Conservation (phyloP, 2,797 vertebrate genomes). For the Gobio occitaniae region DNA sequence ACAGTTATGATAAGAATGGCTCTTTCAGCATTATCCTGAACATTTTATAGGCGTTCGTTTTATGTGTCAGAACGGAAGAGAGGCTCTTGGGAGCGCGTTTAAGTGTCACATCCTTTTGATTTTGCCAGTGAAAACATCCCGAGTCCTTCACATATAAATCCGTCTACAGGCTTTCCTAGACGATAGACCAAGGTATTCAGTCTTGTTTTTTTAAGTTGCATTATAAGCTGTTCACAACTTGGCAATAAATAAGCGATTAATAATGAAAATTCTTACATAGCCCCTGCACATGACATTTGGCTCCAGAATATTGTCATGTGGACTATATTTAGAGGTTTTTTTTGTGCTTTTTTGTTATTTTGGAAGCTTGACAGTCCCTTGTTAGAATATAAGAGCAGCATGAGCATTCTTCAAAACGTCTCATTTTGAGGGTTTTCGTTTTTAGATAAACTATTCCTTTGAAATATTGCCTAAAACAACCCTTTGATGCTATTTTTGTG, state of each 20-base stretch:
- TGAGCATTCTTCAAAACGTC: neutral
- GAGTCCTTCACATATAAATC: neutral
- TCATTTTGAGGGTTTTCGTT: conserved; percentile 8
- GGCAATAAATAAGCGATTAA: neutral
- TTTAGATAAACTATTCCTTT: neutral
- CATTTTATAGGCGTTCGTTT: too few relatives aligned
- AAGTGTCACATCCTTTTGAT: neutral
- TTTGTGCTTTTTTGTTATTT: neutral
- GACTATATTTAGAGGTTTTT: neutral
- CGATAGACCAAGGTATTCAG: neutral
- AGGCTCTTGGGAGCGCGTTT: neutral
- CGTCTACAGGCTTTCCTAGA: neutral
- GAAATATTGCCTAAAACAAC: neutral
- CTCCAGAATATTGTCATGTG: neutral
- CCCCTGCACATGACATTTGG: neutral
- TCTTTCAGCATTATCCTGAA: neutral
- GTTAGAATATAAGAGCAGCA: neutral
- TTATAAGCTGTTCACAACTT: neutral
- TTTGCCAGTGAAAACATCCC: neutral
- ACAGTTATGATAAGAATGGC: neutral
- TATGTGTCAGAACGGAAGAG: neutral
- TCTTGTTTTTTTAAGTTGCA: too few relatives aligned
- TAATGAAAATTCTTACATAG: neutral
- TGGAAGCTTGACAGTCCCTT: too few relatives aligned
- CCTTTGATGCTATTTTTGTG: neutral